Conservation (phyloP, 2,797 vertebrate genomes). For the Sorex maritimensis region DNA sequence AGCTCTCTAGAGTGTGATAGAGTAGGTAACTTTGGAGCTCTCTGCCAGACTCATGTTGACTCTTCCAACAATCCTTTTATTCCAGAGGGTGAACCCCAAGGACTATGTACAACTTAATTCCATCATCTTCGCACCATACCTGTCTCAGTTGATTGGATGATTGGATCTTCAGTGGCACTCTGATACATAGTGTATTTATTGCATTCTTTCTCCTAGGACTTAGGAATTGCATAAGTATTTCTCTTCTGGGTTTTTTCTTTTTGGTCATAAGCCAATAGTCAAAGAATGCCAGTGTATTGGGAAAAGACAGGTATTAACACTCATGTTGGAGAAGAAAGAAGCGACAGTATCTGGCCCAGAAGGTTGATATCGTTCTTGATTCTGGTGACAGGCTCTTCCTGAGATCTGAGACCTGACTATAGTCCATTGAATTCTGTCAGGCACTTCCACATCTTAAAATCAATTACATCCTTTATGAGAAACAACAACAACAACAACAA, state of each 20-base stretch:
- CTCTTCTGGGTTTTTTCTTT: not conserved
- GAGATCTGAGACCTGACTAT: not conserved
- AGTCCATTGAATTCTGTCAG: constrained; percentile 10
- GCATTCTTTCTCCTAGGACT: constrained; percentile 23
- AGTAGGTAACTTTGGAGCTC: not conserved
- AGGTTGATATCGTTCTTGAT: not conserved
- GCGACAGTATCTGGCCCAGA: not conserved
- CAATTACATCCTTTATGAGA: not conserved
- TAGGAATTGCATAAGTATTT: not conserved
- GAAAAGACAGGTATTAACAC: not conserved
- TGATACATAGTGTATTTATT: not conserved
- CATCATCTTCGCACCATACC: not conserved
- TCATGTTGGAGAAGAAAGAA: not conserved
- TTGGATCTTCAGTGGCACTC: not conserved
- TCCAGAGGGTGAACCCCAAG: not conserved
- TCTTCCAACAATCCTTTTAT: not conserved
- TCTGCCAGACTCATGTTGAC: not conserved
- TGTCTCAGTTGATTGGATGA: constrained; percentile 1
- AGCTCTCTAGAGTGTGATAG: not conserved
- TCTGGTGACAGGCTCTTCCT: constrained; percentile 1
- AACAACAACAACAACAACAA: not conserved
- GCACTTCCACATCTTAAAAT: not conserved
- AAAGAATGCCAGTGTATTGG: not conserved
- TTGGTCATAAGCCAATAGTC: not conserved
- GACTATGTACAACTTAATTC: not conserved